Evolutionary conservation across 2,888 invertebrate genomes (phyloP).

Genomic region (Eledona agricola): DNA sequence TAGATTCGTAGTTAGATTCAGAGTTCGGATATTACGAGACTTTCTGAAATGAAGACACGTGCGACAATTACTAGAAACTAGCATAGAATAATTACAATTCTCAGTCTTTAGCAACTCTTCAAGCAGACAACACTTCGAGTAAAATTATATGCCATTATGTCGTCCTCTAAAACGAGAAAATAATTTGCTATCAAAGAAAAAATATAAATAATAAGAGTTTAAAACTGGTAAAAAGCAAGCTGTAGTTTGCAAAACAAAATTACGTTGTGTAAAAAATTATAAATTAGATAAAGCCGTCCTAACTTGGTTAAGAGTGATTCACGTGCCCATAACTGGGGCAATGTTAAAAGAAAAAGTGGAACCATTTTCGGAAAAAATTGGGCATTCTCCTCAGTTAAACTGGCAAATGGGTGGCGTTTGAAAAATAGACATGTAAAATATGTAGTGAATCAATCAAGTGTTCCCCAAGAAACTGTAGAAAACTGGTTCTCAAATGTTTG

Average conservation of each 20-base stretch:
- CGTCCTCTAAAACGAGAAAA: background rate
- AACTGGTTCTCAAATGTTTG: constrained; percentile 18
- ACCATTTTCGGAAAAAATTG: constrained; percentile 6
- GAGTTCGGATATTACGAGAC: background rate
- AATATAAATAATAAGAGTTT: background rate
- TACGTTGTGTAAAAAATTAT: background rate
- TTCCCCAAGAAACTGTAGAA: constrained; percentile 5
- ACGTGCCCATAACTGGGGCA: constrained; percentile 1
- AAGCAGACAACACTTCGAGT: too few relatives aligned
- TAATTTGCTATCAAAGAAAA: background rate
- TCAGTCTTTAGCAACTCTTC: constrained; percentile 1
- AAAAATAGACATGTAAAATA: constrained; percentile 5
- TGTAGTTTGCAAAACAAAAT: too few relatives aligned
- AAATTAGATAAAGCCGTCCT: constrained; percentile 1
- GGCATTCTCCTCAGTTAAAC: constrained; percentile 4
- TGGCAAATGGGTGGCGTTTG: constrained; percentile 3
- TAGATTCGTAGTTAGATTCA: too few relatives aligned
- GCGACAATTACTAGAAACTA: background rate
- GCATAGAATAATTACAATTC: background rate
- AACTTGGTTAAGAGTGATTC: background rate
- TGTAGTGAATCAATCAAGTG: constrained; percentile 7
- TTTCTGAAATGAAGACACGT: background rate
- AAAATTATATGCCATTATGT: too few relatives aligned
- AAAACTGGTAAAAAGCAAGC: background rate
- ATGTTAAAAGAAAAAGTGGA: constrained; percentile 6